Evolutionary conservation across 2,113 vertebrate genomes (phyloP), one percentile per base, ranked within the genome.

Genomic region (Mastomys natalensis): DNA sequence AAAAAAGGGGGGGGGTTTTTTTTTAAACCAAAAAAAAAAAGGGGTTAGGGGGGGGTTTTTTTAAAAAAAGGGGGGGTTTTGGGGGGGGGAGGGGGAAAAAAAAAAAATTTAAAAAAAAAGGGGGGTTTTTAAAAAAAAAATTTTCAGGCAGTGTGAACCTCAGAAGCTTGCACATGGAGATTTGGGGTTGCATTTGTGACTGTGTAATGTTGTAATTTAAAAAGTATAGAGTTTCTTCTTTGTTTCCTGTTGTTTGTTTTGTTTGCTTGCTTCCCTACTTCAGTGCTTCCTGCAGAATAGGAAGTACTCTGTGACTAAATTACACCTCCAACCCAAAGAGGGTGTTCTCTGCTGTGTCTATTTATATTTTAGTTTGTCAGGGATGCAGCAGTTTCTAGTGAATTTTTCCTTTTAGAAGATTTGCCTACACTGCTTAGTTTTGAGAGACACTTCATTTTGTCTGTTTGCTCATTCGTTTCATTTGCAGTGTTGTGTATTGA

Each of bases 301-400:
- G 62, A 70, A 43, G 48, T 15, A 34, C 40, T 24, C 10, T 72
- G 37, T 51, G 29, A 85, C 31, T 48, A 16, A 62, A 9, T 34
- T n/a, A n/a, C 11, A 60, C 2, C 53, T 40, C 19, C 21, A 37
- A 16, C 29, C 51, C 72, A 78, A 86, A 95, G 45, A 66, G 6
- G 84, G 73, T 74, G 45, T 87, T 93, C 62, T 68, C 80, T 45
- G 45, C 77, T 92, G 68, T 89, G 64, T 94, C 73, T 92, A 48
- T 58, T 16, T n/a, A 51, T 82, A 81, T 37, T 87, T 87, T 82
- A 87, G 72, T 84, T 90, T 95, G 34, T 97, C 55, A 94, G 34
- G 53, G 70, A 86, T 73, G 81, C 17, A 6, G 31, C 26, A 64
- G n/a, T 7, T 7, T 45, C 24, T 64, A 60, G 55, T 24, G 37